Conservation (phyloP, 2,797 vertebrate species). For the Darevskia nairensis region DNA sequence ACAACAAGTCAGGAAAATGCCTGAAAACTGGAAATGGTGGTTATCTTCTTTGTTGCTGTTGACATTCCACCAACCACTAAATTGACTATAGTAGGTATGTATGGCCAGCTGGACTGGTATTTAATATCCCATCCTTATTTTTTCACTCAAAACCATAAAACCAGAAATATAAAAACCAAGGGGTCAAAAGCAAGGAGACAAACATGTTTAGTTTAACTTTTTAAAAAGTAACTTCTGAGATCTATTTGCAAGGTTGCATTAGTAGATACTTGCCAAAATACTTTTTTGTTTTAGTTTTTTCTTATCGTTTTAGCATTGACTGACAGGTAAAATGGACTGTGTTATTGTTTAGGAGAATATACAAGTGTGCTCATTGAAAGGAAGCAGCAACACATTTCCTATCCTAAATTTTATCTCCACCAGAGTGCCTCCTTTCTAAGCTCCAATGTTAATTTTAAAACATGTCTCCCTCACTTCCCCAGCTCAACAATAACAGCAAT, state of each 20-base stretch:
- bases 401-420: neutral
- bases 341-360: neutral
- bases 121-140: neutral
- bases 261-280: neutral
- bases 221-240: neutral
- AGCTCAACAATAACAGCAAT: neutral
- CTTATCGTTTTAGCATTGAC: neutral
- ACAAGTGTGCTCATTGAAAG: neutral
- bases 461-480: neutral
- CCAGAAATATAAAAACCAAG: neutral
- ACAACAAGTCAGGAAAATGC: neutral
- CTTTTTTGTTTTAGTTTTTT: neutral
- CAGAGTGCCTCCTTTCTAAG: neutral
- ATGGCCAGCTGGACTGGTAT: neutral
- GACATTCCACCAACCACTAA: neutral
- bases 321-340: neutral
- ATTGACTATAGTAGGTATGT: too few species aligned
- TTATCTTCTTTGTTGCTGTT: neutral
- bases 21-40: neutral
- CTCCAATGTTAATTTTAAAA: neutral
- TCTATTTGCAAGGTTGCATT: neutral
- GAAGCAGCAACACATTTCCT: neutral
- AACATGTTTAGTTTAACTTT: neutral
- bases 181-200: neutral
- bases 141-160: too few species aligned